Evolutionary conservation across 2,888 invertebrate genomes (phyloP).

Genomic region (Antitype chi): DNA sequence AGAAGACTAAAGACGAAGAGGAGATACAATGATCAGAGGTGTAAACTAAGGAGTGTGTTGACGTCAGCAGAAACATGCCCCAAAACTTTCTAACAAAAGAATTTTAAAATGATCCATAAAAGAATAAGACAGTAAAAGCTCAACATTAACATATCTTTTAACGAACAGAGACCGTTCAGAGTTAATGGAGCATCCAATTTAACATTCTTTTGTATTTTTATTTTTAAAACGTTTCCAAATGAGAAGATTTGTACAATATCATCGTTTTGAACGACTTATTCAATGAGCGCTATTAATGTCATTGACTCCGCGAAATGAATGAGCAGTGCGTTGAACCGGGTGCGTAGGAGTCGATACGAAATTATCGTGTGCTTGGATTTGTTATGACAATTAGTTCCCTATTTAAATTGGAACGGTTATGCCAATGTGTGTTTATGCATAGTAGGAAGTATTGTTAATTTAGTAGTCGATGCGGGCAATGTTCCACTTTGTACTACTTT

Average conservation of each 20-base stretch:
- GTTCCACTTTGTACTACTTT: conserved; percentile 51
- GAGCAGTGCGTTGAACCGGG: conserved; percentile 56
- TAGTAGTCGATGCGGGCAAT: conserved; percentile 41
- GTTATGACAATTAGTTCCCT: conserved; percentile 46
- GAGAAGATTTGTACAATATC: conserved; percentile 39
- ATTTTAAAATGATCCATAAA: background rate
- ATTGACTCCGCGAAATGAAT: conserved; percentile 62
- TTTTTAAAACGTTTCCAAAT: conserved; percentile 27
- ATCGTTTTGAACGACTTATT: conserved; percentile 34
- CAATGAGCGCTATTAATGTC: conserved; percentile 52
- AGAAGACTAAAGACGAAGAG: background rate
- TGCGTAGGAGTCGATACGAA: conserved; percentile 60
- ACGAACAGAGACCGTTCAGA: conserved; percentile 31
- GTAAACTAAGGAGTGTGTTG: background rate
- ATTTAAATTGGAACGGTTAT: conserved; percentile 52
- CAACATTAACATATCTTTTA: conserved; percentile 31
- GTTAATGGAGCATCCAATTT: conserved; percentile 30
- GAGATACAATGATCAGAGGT: background rate
- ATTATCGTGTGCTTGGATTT: conserved; percentile 37
- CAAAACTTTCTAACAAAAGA: background rate
- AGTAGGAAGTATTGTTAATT: conserved; percentile 45
- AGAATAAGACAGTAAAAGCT: conserved; percentile 16
- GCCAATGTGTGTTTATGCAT: conserved; percentile 35
- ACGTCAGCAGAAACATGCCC: background rate
- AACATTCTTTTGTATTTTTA: conserved; percentile 32